Base-by-base conservation (phyloP, 2,888 invertebrate species). In the Cheilosia soror region DNA sequence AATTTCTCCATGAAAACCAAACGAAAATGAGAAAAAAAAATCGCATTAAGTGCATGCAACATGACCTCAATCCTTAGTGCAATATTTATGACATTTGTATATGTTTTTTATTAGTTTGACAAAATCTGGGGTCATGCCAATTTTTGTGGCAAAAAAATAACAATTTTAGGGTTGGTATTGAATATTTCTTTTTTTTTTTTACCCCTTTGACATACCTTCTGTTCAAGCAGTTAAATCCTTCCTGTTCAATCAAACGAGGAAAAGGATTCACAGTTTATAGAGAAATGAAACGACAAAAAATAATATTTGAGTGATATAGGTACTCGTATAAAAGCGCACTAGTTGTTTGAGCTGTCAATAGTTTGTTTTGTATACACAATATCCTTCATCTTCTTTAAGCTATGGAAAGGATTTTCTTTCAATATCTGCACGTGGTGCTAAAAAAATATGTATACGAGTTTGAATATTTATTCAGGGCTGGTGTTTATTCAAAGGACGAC, bases 51-150 rank as follows among this genome's bases (percentile, higher is more conserved):
- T 84, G 79, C 83, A 75, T 68, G 37, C 37, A 37, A 75, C 63
- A 79, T 80, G 75, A 84, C 84, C 84, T 76, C 84, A 71, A 63
- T 37, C 37, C 37, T 33, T 9, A 9, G 11, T 80, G 65, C 71
- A 80, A 60, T 82, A 71, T 80, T 84, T 84, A 76, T 84, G 84
- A 84, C 84, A 84, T 71, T 84, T 80, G 53, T 80, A 57, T 75
- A 25, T 71, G 57, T 53, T 72, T 68, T 72, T 72, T 71, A 71
- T 78, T 63, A 49, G 78, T 60, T 65, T 63, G 73, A 69, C 73
- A 27, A n/a, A 51, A 69, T 71, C 79, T 76, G 75, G 78, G 78
- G 65, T 65, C 51, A 49, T 58, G 71, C 69, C 69, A 63, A 47
- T 57, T 66, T 75, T 81, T 65, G 40, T 60, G 51, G 29, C n/a